Percentiles rank a stretch among this genome's conserved stretches.
phyloP scores from a whole-genome alignment of 1,140 invertebrate species.

The Tetramorium parvispinum region DNA sequence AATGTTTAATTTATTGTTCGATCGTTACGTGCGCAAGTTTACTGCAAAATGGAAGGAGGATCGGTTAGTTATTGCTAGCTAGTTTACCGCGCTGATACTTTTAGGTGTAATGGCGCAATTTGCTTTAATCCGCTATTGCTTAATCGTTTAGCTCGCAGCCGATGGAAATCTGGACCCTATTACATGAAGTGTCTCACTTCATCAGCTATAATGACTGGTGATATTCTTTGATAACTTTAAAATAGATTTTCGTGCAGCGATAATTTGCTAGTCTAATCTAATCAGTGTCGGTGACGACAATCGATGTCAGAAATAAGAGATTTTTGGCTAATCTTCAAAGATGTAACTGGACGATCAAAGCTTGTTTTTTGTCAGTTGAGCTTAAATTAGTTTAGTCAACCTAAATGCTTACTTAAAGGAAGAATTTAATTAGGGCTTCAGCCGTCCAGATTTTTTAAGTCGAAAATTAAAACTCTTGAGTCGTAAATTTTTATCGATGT shows the following conservation, averaged over 20 bases:
- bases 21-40: neutral
- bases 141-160: constrained; percentile 26
- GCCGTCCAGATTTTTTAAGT: neutral
- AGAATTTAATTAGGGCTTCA: neutral
- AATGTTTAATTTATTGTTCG: neutral
- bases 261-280: constrained; percentile 15
- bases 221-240: constrained; percentile 21
- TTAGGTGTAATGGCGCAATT: constrained; percentile 12
- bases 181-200: neutral
- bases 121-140: constrained; percentile 30
- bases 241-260: neutral
- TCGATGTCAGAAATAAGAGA: neutral
- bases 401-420: neutral
- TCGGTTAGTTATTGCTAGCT: neutral
- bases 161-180: constrained; percentile 11
- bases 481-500: neutral
- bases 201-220: neutral
- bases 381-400: neutral
- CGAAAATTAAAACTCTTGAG: neutral
- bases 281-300: neutral
- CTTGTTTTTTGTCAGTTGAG: neutral
- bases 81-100: constrained; percentile 2
- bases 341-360: neutral
- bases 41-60: neutral
- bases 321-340: constrained; percentile 18